Conservation (phyloP, 2,888 invertebrate genomes). For the Pyrgus malvae region DNA sequence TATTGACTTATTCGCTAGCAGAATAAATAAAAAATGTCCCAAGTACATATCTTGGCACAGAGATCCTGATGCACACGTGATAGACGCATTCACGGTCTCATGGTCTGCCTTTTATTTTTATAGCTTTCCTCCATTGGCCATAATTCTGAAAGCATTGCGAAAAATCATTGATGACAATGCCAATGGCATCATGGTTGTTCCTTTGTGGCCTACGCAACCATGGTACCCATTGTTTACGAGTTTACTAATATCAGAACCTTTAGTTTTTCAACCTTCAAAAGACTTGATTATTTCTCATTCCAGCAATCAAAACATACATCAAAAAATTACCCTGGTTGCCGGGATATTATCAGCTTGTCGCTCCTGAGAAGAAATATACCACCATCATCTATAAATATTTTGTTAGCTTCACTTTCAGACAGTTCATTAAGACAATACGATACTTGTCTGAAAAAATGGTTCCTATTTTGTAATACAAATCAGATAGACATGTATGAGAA, state of each 20-base stretch:
- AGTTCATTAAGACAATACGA: slow-evolving; percentile 27
- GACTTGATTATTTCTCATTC: slow-evolving; percentile 19
- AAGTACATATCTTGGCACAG: slow-evolving; percentile 34
- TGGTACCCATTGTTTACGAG: slow-evolving; percentile 33
- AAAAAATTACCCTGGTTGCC: slow-evolving; percentile 24
- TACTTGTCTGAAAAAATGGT: slow-evolving; percentile 7
- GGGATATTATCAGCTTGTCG: slow-evolving; percentile 25
- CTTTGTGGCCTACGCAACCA: slow-evolving; percentile 35
- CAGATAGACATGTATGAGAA: not conserved
- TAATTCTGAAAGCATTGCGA: slow-evolving; percentile 6
- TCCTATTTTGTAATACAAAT: not conserved
- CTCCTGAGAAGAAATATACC: slow-evolving; percentile 6
- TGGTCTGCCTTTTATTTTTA: slow-evolving; percentile 36
- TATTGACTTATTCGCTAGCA: slow-evolving; percentile 36
- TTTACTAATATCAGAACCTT: slow-evolving; percentile 18
- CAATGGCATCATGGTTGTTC: slow-evolving; percentile 33
- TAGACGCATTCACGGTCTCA: slow-evolving; percentile 37
- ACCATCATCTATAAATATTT: slow-evolving; percentile 10
- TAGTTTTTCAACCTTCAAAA: slow-evolving; percentile 19
- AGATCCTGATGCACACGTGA: slow-evolving; percentile 33
- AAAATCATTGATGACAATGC: slow-evolving; percentile 36
- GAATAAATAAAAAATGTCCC: slow-evolving; percentile 34
- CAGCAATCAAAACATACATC: slow-evolving; percentile 5
- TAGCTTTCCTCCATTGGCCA: slow-evolving; percentile 28
- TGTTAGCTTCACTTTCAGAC: slow-evolving; percentile 21